Conservation (phyloP, 2,888 invertebrate species). For the Habroteleia sp. region DNA sequence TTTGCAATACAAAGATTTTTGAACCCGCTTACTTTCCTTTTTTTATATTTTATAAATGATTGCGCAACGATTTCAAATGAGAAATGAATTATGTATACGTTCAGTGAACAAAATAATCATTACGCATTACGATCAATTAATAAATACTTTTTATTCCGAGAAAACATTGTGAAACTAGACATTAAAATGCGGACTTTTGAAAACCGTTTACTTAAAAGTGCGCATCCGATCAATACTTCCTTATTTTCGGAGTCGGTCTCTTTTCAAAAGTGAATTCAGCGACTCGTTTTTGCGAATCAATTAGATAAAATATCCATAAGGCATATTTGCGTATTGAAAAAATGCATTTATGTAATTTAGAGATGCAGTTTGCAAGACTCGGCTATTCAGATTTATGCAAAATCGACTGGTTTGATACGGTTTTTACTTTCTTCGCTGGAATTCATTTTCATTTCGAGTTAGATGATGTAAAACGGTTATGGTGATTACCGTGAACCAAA, state of each 20-base stretch:
- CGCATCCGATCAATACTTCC: no score
- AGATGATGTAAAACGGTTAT: constrained; percentile 44
- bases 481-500: constrained; percentile 72
- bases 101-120: constrained; percentile 21
- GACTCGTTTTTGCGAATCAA: no score
- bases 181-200: not conserved
- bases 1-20: constrained; percentile 5
- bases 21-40: constrained; percentile 18
- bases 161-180: constrained; percentile 4
- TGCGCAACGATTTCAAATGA: constrained; percentile 12
- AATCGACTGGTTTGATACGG: constrained; percentile 28
- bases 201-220: no score
- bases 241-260: no score
- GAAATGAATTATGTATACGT: constrained; percentile 13
- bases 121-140: constrained; percentile 3
- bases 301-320: no score
- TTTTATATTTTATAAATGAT: constrained; percentile 37
- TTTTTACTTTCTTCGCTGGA: constrained; percentile 39
- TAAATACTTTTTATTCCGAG: not conserved
- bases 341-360: constrained; percentile 19
- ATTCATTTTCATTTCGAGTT: constrained; percentile 30
- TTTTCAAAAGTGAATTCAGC: no score
- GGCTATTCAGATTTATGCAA: constrained; percentile 12
- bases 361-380: constrained; percentile 32
- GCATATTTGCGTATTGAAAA: not conserved